Conservation (phyloP, 2,888 invertebrate species). For the Iphiclides podalirius region DNA sequence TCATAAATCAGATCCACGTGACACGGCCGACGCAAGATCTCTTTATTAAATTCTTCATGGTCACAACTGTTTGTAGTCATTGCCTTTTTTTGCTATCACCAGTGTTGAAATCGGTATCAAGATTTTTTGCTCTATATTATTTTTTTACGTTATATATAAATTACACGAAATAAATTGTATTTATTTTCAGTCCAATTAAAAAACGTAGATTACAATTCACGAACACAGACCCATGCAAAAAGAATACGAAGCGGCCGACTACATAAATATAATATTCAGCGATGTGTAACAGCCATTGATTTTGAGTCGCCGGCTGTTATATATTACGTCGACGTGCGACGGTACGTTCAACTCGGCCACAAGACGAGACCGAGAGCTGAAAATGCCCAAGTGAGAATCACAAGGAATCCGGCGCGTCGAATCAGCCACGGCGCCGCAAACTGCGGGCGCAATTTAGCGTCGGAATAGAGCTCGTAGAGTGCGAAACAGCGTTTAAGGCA, state of each 20-base stretch:
- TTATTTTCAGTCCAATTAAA: neutral
- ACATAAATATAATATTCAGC: too few species aligned
- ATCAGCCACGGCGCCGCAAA: conserved; percentile 27
- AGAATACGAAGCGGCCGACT: neutral
- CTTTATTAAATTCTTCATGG: conserved; percentile 24
- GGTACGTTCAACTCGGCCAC: neutral
- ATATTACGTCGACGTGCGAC: neutral
- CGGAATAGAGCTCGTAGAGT: conserved; percentile 49
- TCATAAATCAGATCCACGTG: conserved; percentile 17
- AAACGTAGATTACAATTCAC: neutral
- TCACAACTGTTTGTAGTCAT: conserved; percentile 26
- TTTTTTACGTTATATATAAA: neutral
- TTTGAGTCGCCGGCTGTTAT: too few species aligned
- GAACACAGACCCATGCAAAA: neutral
- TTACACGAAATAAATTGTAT: neutral
- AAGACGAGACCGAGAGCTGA: neutral
- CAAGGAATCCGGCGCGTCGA: conserved; percentile 22
- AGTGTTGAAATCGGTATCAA: neutral
- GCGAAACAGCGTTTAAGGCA: conserved; percentile 60
- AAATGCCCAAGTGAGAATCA: conserved; percentile 27
- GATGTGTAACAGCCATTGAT: too few species aligned
- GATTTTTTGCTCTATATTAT: neutral
- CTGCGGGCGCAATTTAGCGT: conserved; percentile 37
- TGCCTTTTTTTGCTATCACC: conserved; percentile 30
- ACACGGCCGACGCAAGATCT: conserved; percentile 10